phyloP scores from a whole-genome alignment of 2,888 invertebrate species.

The Nymphalis urticae region DNA sequence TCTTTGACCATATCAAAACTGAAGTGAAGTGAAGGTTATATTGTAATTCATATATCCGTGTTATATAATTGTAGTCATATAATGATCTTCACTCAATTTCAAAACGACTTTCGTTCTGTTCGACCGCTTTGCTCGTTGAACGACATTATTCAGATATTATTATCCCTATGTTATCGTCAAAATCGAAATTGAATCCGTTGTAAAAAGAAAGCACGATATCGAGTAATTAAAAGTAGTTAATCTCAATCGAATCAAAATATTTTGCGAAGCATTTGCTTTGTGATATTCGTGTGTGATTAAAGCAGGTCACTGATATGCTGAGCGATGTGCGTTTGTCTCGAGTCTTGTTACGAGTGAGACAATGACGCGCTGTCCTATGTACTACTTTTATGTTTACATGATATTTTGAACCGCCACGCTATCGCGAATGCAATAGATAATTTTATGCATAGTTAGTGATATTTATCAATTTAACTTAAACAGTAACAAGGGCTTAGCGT shows the following conservation, averaged over 20 bases:
- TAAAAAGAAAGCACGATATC: too few relatives aligned
- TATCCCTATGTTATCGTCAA: too few relatives aligned
- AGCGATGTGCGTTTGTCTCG: neutral
- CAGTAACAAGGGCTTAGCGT: conserved; percentile 6
- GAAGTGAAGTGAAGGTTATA: neutral
- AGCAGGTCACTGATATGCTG: neutral
- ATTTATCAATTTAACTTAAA: conserved; percentile 9
- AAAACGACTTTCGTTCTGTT: too few relatives aligned
- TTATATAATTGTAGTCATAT: too few relatives aligned
- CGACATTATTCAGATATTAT: too few relatives aligned
- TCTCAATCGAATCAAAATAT: too few relatives aligned
- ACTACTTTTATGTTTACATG: neutral
- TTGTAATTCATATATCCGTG: too few relatives aligned
- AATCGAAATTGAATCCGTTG: too few relatives aligned
- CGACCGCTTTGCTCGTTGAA: too few relatives aligned
- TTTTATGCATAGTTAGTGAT: neutral
- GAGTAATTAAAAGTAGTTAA: too few relatives aligned
- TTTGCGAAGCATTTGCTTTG: neutral
- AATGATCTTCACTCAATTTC: too few relatives aligned
- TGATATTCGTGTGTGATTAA: neutral
- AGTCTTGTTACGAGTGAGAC: neutral
- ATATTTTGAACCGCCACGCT: neutral
- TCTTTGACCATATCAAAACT: neutral
- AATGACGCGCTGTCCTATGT: neutral
- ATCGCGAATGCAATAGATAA: neutral